Conservation (phyloP, 1,140 invertebrate genomes). For the Hestina assimilis region DNA sequence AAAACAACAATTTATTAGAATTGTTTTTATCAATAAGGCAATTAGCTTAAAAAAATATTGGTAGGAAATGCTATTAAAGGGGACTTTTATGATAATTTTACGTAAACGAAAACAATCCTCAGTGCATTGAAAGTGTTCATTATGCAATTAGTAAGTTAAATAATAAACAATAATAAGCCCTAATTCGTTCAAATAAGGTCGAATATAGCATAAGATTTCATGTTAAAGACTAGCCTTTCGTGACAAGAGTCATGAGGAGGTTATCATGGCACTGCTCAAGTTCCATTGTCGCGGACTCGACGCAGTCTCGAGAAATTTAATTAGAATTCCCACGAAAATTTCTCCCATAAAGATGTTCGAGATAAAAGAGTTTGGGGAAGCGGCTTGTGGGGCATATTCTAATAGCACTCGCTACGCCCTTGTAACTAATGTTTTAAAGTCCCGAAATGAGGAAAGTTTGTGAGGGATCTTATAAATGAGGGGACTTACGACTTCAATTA, state of each 20-base stretch:
- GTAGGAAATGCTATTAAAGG: neutral
- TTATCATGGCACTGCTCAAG: conserved; percentile 28
- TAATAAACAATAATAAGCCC: neutral
- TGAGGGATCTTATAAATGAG: conserved; percentile 13
- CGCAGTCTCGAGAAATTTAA: conserved; percentile 56
- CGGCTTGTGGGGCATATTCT: conserved; percentile 14
- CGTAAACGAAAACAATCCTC: conserved; percentile 3
- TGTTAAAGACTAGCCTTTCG: conserved; percentile 13
- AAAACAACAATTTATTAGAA: too few relatives aligned
- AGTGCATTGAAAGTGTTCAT: conserved; percentile 15
- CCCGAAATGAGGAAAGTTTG: conserved; percentile 11
- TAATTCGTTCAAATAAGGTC: conserved; percentile 1
- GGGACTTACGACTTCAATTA: conserved; percentile 7
- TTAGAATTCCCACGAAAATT: conserved; percentile 55
- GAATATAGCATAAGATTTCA: neutral
- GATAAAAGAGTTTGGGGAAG: conserved; percentile 40
- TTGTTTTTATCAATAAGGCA: too few relatives aligned
- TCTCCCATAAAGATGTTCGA: conserved; percentile 52
- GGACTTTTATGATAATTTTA: neutral
- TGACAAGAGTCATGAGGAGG: conserved; percentile 22
- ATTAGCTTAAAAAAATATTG: neutral
- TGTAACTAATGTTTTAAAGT: conserved; percentile 16
- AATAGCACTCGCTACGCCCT: conserved; percentile 16
- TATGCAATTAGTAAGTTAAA: conserved; percentile 12
- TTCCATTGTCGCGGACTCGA: conserved; percentile 41